phyloP scores from a whole-genome alignment of 2,797 vertebrate genomes.

The Paguma larvata region DNA sequence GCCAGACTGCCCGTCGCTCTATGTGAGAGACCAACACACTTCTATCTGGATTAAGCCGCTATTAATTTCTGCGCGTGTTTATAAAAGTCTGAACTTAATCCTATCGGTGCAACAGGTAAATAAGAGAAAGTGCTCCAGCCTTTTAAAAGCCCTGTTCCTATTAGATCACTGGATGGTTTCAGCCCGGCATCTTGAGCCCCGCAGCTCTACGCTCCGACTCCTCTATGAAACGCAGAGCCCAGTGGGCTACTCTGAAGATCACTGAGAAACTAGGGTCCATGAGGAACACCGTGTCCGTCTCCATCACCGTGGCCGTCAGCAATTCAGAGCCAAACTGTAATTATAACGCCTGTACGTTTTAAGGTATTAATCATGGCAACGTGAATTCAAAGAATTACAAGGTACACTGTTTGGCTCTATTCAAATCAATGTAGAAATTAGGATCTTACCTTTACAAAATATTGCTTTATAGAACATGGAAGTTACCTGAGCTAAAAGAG shows the following conservation, averaged over 20 bases:
- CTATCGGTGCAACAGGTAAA: not conserved
- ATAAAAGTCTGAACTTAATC: not conserved
- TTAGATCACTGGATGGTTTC: not conserved
- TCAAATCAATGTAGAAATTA: constrained; percentile 42
- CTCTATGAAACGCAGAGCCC: constrained; percentile 24
- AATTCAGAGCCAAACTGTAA: constrained; percentile 5
- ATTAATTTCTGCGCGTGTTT: not conserved
- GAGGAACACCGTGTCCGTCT: constrained; percentile 23
- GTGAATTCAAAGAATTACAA: constrained; percentile 53
- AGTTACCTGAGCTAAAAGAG: constrained; percentile 96
- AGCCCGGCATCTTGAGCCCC: not conserved
- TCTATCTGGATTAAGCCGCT: constrained; percentile 31
- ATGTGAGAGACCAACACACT: not conserved
- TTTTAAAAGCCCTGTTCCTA: not conserved
- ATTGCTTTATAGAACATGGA: not conserved
- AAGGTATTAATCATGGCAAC: constrained; percentile 63
- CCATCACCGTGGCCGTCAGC: not conserved
- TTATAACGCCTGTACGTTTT: constrained; percentile 42
- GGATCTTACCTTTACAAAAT: not conserved
- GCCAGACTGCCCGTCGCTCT: not conserved
- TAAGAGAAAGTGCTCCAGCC: not conserved
- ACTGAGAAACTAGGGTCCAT: constrained; percentile 9
- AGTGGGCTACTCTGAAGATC: not conserved
- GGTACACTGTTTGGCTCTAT: not conserved
- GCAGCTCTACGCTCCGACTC: not conserved